A percentile compares a stretch with the other conserved stretches of the same genome.
phyloP scores from a whole-genome alignment of 2,113 vertebrate species.

The Rhabdomys dilectus region DNA sequence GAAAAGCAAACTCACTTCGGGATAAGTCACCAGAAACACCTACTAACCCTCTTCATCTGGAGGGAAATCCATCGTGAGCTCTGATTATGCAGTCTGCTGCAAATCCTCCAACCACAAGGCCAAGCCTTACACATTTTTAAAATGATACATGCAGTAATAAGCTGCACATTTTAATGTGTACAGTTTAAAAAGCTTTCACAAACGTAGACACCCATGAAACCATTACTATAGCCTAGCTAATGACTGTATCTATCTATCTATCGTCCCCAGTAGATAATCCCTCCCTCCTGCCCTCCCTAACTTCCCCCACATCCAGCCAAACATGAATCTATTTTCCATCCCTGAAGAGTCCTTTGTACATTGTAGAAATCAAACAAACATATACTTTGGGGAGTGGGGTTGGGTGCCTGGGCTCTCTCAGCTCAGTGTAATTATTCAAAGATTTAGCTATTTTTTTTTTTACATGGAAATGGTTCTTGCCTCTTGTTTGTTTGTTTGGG shows the following conservation, averaged over 20 bases:
- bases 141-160: constrained; percentile 1
- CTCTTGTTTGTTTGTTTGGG: neutral
- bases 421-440: neutral
- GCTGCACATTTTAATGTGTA: neutral
- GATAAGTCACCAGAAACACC: neutral
- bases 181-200: constrained; percentile 27
- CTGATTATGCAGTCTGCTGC: neutral
- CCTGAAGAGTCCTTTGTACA: neutral
- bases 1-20: neutral
- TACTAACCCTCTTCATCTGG: neutral
- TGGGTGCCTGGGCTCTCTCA: neutral
- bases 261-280: neutral
- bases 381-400: neutral
- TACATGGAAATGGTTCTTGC: neutral
- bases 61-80: neutral
- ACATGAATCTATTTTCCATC: neutral
- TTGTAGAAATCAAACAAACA: neutral
- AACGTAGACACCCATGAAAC: neutral
- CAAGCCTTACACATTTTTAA: neutral
- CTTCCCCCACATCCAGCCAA: neutral
- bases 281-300: neutral
- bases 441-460: neutral
- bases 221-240: neutral
- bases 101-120: neutral
- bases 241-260: neutral